Evolutionary conservation across 2,797 vertebrate genomes (phyloP).

Genomic region (Yasuhikotakia modesta): DNA sequence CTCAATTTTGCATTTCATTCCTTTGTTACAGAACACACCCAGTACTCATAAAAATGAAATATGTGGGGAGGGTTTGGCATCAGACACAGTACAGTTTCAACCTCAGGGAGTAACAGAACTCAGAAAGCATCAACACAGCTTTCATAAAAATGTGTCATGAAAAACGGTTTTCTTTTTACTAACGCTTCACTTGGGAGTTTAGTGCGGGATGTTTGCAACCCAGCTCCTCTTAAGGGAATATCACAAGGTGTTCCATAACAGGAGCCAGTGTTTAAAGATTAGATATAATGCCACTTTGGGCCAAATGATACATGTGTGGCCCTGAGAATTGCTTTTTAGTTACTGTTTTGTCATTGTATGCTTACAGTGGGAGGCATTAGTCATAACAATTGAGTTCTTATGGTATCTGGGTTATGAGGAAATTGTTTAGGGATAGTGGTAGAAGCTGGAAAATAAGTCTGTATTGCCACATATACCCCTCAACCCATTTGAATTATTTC

Average conservation of each 20-base stretch:
- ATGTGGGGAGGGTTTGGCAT: conserved; percentile 35
- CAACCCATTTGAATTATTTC: not conserved
- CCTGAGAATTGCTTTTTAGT: conserved; percentile 27
- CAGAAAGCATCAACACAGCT: conserved; percentile 4
- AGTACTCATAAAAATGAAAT: not conserved
- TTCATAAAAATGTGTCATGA: conserved; percentile 26
- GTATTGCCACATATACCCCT: not conserved
- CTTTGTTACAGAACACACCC: not conserved
- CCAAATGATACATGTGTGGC: conserved; percentile 43
- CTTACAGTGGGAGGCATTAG: conserved; percentile 29
- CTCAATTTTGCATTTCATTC: not conserved
- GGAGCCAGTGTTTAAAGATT: conserved; percentile 44
- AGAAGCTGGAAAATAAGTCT: not conserved
- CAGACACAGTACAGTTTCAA: conserved; percentile 23
- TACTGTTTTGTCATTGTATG: conserved; percentile 27
- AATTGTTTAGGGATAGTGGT: conserved; percentile 6
- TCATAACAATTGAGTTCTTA: conserved; percentile 33
- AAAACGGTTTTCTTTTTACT: conserved; percentile 20
- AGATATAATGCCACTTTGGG: conserved; percentile 42
- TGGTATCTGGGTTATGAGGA: conserved; percentile 30
- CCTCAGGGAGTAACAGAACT: conserved; percentile 8
- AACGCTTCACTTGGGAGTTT: not conserved
- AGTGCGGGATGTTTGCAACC: conserved; percentile 31
- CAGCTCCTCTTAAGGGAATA: conserved; percentile 32
- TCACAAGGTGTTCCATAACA: conserved; percentile 13